A percentile compares a stretch with the other conserved stretches of the same genome.
Evolutionary conservation across 2,888 invertebrate genomes (phyloP).

Genomic region (Lamellibrachia satsuma): DNA sequence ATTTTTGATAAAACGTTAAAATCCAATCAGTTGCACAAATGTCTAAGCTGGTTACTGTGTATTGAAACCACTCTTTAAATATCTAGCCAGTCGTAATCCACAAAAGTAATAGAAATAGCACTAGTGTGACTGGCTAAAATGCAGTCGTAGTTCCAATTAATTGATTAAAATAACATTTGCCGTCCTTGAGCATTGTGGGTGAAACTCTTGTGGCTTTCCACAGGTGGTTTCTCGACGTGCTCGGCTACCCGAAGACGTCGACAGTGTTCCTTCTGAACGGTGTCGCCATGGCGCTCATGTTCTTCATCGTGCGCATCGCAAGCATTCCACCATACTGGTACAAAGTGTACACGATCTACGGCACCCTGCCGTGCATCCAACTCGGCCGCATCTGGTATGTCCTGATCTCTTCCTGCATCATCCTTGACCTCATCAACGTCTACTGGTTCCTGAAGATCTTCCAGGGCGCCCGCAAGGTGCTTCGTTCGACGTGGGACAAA

Average conservation of each 20-base stretch:
- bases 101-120: no score
- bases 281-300: slow-evolving; percentile 59
- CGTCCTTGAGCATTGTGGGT: background rate
- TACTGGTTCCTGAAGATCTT: slow-evolving; percentile 62
- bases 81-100: no score
- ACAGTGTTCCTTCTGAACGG: slow-evolving; percentile 56
- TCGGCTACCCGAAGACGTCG: slow-evolving; percentile 52
- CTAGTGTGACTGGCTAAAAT: no score
- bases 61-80: no score
- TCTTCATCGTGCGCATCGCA: slow-evolving; percentile 60
- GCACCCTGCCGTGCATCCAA: slow-evolving; percentile 50
- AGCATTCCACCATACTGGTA: slow-evolving; percentile 61
- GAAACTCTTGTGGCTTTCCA: slow-evolving; percentile 20
- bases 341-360: slow-evolving; percentile 50
- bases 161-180: no score
- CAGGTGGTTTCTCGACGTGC: slow-evolving; percentile 61
- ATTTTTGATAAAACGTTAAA: no score
- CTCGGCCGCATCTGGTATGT: slow-evolving; percentile 60
- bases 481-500: slow-evolving; percentile 21
- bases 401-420: slow-evolving; percentile 56
- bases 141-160: no score
- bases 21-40: no score
- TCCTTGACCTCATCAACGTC: slow-evolving; percentile 60
- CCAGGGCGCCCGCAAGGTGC: slow-evolving; percentile 52
- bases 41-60: no score